Base-by-base conservation (phyloP, 2,888 invertebrate genomes). In the Amiota mariae region DNA sequence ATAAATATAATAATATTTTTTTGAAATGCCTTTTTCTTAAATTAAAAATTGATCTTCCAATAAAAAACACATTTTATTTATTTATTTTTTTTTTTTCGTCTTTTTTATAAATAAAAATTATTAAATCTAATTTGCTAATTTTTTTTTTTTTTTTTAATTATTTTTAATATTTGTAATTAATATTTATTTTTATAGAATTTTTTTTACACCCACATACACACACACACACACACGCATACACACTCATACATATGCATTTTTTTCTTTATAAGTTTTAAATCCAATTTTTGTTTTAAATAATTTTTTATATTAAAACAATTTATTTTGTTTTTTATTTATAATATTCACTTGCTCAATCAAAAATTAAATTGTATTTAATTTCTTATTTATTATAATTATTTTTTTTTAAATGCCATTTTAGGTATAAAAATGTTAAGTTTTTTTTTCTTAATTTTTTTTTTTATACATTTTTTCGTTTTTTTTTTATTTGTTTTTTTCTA, bases 401-500 rank as follows among this genome's bases (percentile, higher is more conserved):
- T 82, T 75, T 67, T 76, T 48, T 10, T n/a, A n/a, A 57, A 18
- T 36, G 36, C 36, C 36, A 36, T 54, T 54, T 13, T 15, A n/a
- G 54, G 54, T 15, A n/a, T 54, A n/a, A 54, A 54, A 54, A 54
- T 54, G 36, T 36, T 57, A 51, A 54, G 10, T 63, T 12, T 63
- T 15, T 68, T 70, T 71, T 72, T 59, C 74, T 70, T 71, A 72
- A 61, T 63, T 15, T 68, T 71, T 71, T 72, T 59, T 75, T 70
- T 71, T 72, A 61, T 70, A n/a, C 48, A 72, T 54, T 66, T 46
- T 73, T 76, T 72, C 48, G 72, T 54, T 66, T 46, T 73, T 76
- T 72, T 68, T 71, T 74, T 66, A 20, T 80, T 77, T 81, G 71
- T 80, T 76, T 70, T 47, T 75, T 66, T 15, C 18, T 20, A 13